These are phyloP conservation scores for Pegea sp. DNA, from an alignment of 23 tunicate genomes.

Conservation along the genomic window DNA sequence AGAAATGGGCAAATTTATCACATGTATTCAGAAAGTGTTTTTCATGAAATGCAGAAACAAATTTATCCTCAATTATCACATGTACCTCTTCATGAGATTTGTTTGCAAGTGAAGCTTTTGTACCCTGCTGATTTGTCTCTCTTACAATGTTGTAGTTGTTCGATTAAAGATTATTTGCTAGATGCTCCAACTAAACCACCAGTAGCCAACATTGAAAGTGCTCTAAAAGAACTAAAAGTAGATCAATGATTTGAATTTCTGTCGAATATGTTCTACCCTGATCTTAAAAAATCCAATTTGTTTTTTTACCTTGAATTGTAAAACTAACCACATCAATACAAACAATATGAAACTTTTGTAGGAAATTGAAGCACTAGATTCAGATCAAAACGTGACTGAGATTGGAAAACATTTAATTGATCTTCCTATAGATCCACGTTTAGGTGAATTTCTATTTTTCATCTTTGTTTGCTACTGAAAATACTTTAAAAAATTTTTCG, in stretches of 20 bases:
- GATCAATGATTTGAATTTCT: no score
- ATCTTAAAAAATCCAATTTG: background rate
- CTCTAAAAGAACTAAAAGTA: background rate
- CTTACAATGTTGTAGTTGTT: no score
- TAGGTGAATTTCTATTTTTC: no score
- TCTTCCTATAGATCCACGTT: slow-evolving; percentile 84
- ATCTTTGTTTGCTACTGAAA: no score
- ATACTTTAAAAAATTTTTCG: background rate
- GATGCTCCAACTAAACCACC: background rate
- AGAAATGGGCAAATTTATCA: slow-evolving; percentile 77
- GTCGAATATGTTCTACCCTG: no score
- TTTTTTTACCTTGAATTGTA: background rate
- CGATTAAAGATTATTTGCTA: background rate
- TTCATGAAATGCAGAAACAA: slow-evolving; percentile 21
- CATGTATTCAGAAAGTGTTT: slow-evolving; percentile 26
- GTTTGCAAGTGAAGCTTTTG: slow-evolving; percentile 55
- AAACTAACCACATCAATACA: background rate
- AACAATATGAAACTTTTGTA: slow-evolving; percentile 2
- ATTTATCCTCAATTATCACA: slow-evolving; percentile 49
- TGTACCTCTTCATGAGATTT: slow-evolving; percentile 73
- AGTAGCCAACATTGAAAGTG: background rate
- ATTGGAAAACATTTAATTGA: slow-evolving; percentile 89
- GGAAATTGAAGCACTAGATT: slow-evolving; percentile 70
- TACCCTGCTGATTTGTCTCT: no score
- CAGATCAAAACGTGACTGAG: slow-evolving; percentile 52